These are phyloP conservation scores for Clarias fuscus DNA, from an alignment of 2,797 vertebrate species.

Conservation along the genomic window DNA sequence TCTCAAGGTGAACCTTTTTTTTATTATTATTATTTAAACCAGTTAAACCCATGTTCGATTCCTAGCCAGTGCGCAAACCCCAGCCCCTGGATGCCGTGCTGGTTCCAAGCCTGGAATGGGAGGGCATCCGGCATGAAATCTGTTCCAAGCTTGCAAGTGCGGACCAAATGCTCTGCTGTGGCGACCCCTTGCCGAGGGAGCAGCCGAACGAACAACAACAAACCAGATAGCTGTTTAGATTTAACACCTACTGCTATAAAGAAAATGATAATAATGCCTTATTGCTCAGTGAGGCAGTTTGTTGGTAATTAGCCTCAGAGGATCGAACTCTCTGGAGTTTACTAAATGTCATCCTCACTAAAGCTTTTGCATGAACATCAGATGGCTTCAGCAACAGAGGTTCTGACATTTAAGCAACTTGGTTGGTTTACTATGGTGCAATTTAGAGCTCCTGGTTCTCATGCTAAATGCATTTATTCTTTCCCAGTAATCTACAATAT, in stretches of 20 bases:
- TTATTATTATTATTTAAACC: no score
- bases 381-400: conserved; percentile 22
- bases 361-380: conserved; percentile 15
- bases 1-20: conserved; percentile 19
- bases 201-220: no score
- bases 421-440: conserved; percentile 6
- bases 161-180: no score
- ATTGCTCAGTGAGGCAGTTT: conserved; percentile 18
- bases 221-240: neutral
- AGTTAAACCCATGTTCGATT: no score
- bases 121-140: no score
- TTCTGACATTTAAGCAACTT: conserved; percentile 33
- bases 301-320: conserved; percentile 35
- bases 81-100: no score
- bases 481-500: neutral
- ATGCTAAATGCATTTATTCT: neutral
- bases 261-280: conserved; percentile 10
- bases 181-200: no score
- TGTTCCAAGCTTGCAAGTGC: no score
- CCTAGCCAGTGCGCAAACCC: no score
- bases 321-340: conserved; percentile 21
- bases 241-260: neutral
- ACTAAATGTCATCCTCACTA: conserved; percentile 40
- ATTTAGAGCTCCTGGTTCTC: neutral
- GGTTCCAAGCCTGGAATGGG: no score